Evolutionary conservation across 2,888 invertebrate genomes (phyloP), one percentile per base, ranked within the genome.

Genomic region (Polymixis flavicincta): DNA sequence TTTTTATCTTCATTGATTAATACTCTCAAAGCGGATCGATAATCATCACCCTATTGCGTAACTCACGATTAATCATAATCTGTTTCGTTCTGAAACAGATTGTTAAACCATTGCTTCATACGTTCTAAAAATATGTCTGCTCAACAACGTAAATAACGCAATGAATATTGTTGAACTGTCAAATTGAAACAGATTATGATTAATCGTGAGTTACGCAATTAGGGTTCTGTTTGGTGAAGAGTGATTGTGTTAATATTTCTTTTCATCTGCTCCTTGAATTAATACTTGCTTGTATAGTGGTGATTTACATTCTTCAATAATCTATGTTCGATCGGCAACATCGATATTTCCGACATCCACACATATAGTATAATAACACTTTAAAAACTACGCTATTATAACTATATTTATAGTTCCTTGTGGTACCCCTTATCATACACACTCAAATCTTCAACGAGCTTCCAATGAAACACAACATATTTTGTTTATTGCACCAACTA

Each of bases 401-500:
- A 5, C n/a, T 32, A 50, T 37, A n/a, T 52, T 60, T 11, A 32
- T 25, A 37, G 8, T 52, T 57, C 37, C 55, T 59, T 50, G 59
- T 45, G 1, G 11, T 54, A 59, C 7, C 63, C 25, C 64, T 48
- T 55, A 48, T 55, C 22, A 25, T 37, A 32, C 48, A 82, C 32
- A 76, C 22, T 9, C 6, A 54, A 32, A 64, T 55, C 14, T 28
- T 59, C 0, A 74, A 76, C 50, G 45, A 64, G 3, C 19, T 54
- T 42, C 22, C 1, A 57, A 48, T 57, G 61, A 48, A 70, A 57
- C 17, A 19, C 57, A 57, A 59, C 52, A 73, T 63, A 78, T 57
- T 73, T 73, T 81, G 79, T 83, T 78, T 83, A 70, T 78, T 50
- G 25, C 48, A 61, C 14, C 19, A 50, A 70, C 69, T 55, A 55